These are phyloP conservation scores for Hypotaenidia philippensis DNA, from an alignment of 2,797 vertebrate genomes.

Conservation along the genomic window DNA sequence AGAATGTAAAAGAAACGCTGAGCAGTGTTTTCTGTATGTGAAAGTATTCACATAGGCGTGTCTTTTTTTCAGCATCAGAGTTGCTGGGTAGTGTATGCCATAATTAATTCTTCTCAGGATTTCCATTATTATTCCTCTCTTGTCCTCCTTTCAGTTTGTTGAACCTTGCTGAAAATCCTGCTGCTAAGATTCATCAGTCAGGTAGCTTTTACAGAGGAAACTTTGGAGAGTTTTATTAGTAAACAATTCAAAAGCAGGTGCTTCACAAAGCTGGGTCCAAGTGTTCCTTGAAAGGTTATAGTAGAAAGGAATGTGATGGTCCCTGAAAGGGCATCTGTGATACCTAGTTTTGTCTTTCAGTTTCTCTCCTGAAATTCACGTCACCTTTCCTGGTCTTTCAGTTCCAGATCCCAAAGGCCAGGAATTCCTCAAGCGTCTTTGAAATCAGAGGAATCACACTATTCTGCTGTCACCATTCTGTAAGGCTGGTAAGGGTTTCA, in stretches of 20 bases:
- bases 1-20: not conserved
- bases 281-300: not conserved
- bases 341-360: not conserved
- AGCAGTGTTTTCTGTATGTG: not conserved
- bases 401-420: not conserved
- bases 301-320: accelerated
- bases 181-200: not conserved
- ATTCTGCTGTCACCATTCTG: not conserved
- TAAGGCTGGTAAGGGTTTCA: not conserved
- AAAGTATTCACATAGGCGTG: not conserved
- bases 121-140: slow-evolving; percentile 8
- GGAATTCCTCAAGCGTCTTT: not conserved
- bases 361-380: not conserved
- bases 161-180: not conserved
- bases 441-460: not conserved
- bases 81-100: not conserved
- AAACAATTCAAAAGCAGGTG: not conserved
- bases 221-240: not conserved
- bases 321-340: not conserved
- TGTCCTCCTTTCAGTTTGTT: not conserved
- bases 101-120: slow-evolving; percentile 22
- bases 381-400: not conserved
- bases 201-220: not conserved
- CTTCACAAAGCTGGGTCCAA: not conserved
- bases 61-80: not conserved